These are phyloP conservation scores for Saccopteryx leptura DNA, from an alignment of 2,113 vertebrate species.

Conservation along the genomic window DNA sequence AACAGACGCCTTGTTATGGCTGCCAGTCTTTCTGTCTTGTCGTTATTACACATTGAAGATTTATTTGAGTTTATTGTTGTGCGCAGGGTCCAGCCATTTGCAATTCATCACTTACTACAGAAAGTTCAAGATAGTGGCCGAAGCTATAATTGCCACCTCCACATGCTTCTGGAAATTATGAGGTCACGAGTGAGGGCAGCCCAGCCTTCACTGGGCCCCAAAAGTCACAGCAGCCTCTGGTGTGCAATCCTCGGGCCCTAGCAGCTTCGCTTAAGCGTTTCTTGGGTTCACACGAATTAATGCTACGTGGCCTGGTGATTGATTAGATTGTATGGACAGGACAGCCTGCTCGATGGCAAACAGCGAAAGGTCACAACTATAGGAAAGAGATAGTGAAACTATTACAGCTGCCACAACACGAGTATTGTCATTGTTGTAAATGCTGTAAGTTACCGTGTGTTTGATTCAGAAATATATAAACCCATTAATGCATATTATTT, in stretches of 20 bases:
- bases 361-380: neutral
- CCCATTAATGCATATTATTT: neutral
- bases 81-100: slow-evolving; percentile 92
- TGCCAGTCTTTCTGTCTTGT: slow-evolving; percentile 95
- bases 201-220: slow-evolving; percentile 78
- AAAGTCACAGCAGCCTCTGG: slow-evolving; percentile 63
- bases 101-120: slow-evolving; percentile 94
- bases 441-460: neutral
- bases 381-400: slow-evolving; percentile 35
- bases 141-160: slow-evolving; percentile 94
- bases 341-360: neutral
- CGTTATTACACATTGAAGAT: slow-evolving; percentile 96
- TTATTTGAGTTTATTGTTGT: slow-evolving; percentile 96
- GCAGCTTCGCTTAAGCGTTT: neutral
- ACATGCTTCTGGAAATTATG: slow-evolving; percentile 94
- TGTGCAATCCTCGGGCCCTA: slow-evolving; percentile 37
- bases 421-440: neutral
- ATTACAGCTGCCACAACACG: neutral
- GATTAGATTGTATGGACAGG: neutral
- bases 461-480: slow-evolving; percentile 19
- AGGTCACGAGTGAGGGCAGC: slow-evolving; percentile 90
- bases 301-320: neutral
- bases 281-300: slow-evolving; percentile 34
- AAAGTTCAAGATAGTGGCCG: slow-evolving; percentile 92
- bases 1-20: slow-evolving; percentile 95